These are phyloP conservation scores for Eulithis prunata DNA, from an alignment of 2,888 invertebrate species.

Conservation along the genomic window DNA sequence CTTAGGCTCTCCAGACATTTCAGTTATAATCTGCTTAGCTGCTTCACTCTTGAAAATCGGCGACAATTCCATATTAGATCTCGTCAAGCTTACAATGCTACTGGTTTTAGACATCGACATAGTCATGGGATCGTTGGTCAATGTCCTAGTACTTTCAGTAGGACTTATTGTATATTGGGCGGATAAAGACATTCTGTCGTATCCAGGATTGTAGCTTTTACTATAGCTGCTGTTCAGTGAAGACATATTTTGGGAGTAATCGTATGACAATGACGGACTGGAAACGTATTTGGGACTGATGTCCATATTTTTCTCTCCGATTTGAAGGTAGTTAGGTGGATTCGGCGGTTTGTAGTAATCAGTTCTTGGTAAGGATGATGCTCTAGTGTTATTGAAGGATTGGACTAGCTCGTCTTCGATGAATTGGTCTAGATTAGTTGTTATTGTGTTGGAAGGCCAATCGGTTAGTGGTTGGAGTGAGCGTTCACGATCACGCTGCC, in stretches of 20 bases:
- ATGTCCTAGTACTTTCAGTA: constrained; percentile 73
- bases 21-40: constrained; percentile 93
- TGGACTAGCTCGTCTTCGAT: constrained; percentile 77
- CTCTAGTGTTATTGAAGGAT: constrained; percentile 69
- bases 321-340: constrained; percentile 61
- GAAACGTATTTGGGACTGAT: constrained; percentile 78
- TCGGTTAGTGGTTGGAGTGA: constrained; percentile 79
- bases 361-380: constrained; percentile 82
- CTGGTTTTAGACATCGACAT: constrained; percentile 75
- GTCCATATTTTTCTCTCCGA: constrained; percentile 70
- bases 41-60: constrained; percentile 95
- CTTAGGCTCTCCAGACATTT: constrained; percentile 86
- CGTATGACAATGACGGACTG: constrained; percentile 77
- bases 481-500: constrained; percentile 92
- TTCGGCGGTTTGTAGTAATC: constrained; percentile 65
- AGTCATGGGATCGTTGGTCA: constrained; percentile 73
- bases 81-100: constrained; percentile 74
- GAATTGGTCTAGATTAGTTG: constrained; percentile 77
- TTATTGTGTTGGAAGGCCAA: constrained; percentile 71
- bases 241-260: constrained; percentile 74
- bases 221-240: constrained; percentile 75
- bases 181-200: constrained; percentile 73
- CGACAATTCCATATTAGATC: constrained; percentile 85
- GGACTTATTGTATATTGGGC: constrained; percentile 78
- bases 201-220: constrained; percentile 70